These are phyloP conservation scores for Lepeophtheirus salmonis DNA, from an alignment of 1,140 invertebrate genomes.

Conservation along the genomic window DNA sequence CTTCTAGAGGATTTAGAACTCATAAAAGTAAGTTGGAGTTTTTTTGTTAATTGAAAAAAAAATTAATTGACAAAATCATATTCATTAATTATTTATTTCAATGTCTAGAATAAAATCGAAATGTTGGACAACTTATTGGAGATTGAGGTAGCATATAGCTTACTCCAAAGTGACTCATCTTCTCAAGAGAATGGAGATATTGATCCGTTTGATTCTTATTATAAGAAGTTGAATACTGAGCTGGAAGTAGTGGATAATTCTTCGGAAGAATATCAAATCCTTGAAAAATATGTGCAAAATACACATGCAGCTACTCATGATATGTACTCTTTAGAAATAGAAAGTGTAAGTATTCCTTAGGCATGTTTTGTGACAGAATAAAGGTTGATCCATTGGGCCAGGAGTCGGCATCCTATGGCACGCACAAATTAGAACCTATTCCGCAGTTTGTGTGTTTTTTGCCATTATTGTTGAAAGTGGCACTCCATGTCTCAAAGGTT, in stretches of 20 bases:
- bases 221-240: slow-evolving; percentile 66
- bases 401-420: too few species aligned
- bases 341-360: slow-evolving; percentile 41
- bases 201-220: slow-evolving; percentile 65
- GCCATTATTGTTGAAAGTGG: too few species aligned
- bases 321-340: slow-evolving; percentile 50
- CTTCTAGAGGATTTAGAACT: slow-evolving; percentile 52
- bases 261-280: slow-evolving; percentile 50
- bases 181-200: slow-evolving; percentile 27
- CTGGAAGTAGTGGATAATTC: slow-evolving; percentile 50
- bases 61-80: too few species aligned
- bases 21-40: slow-evolving; percentile 31
- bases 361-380: too few species aligned
- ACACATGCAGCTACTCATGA: slow-evolving; percentile 70
- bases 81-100: neutral
- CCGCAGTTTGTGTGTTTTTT: too few species aligned
- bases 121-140: slow-evolving; percentile 83
- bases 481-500: too few species aligned
- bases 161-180: slow-evolving; percentile 40
- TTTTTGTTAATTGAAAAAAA: too few species aligned
- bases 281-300: slow-evolving; percentile 57
- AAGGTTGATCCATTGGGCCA: too few species aligned
- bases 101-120: slow-evolving; percentile 48
- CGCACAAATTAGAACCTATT: too few species aligned
- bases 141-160: slow-evolving; percentile 79